Evolutionary conservation across 2,888 invertebrate genomes (phyloP), one percentile per base, ranked within the genome.

Genomic region (Piscicola geometra): DNA sequence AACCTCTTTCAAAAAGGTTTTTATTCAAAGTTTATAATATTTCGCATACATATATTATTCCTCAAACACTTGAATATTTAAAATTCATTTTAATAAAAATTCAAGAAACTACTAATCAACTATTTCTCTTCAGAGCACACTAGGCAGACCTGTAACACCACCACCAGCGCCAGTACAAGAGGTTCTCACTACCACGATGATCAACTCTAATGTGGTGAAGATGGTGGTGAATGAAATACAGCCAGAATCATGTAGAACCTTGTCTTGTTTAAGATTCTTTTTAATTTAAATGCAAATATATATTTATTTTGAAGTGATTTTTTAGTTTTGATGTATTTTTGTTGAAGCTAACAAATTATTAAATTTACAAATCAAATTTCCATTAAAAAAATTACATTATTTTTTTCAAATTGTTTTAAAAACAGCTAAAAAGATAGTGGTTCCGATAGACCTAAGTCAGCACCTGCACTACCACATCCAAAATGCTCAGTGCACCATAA

Each of bases 181-280:
- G n/a, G n/a, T n/a, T n/a, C n/a, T 15, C 41, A 41, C 41, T 15
- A 41, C 41, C 41, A 41, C 41, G 9, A 41, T 56, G 60, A n/a
- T 56, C 12, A 56, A 56, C n/a, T 18, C 21, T 18, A 56, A 21
- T 56, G 25, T 56, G 3, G 3, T 56, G 12, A 56, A 56, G 15
- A 56, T 56, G 60, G 60, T 56, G 60, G 60, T 56, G 25, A 56
- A 56, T 56, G 60, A 56, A 56, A n/a, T 56, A 3, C 21, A 56
- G 3, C 21, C 60, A 5, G 25, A 5, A 18, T 9, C 9, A 15
- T 9, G 60, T 56, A 18, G 25, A 25, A 56, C 3, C 60, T 56
- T 25, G 3, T n/a, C 9, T 56, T 56, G 3, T 18, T 56, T 25
- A 3, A 56, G 9, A 18, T 3, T 56, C 5, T 15, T 56, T 56